Percentiles rank a stretch among this genome's conserved stretches.
These are phyloP conservation scores for Amblyjoppa proteus DNA, from an alignment of 2,888 invertebrate genomes.

Conservation along the genomic window DNA sequence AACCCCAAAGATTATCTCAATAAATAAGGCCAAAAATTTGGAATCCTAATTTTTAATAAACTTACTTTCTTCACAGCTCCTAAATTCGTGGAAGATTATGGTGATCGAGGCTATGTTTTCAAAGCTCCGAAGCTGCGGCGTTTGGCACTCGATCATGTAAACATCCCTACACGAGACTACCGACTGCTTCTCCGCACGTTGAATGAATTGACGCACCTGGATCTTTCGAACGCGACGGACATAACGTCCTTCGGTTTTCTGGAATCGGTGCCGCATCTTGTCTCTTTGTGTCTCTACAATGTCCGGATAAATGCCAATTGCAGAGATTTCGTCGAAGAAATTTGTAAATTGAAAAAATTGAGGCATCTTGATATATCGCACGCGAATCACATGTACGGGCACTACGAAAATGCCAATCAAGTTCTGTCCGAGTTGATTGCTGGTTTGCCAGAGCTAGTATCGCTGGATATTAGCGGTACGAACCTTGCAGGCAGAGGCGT, in stretches of 20 bases:
- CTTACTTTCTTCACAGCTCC: conserved; percentile 66
- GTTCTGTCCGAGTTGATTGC: conserved; percentile 90
- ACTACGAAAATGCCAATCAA: conserved; percentile 91
- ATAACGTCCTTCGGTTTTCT: conserved; percentile 90
- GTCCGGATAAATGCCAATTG: conserved; percentile 85
- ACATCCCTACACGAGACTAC: conserved; percentile 86
- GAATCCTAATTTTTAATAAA: background rate
- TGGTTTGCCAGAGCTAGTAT: conserved; percentile 91
- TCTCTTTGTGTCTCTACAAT: conserved; percentile 93
- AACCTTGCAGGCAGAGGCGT: conserved; percentile 96
- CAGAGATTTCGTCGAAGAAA: conserved; percentile 76
- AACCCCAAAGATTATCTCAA: background rate
- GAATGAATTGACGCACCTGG: conserved; percentile 89
- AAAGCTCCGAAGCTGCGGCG: conserved; percentile 87
- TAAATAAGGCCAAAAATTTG: background rate
- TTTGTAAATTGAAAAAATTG: conserved; percentile 85
- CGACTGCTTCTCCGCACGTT: conserved; percentile 87
- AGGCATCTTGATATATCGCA: conserved; percentile 95
- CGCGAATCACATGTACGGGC: conserved; percentile 89
- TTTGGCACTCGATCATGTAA: conserved; percentile 87
- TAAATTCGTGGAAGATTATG: conserved; percentile 77
- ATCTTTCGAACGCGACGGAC: conserved; percentile 89
- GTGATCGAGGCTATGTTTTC: conserved; percentile 86
- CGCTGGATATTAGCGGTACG: conserved; percentile 97
- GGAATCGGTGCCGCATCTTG: conserved; percentile 88